Evolutionary conservation across 2,113 vertebrate species (phyloP).

Genomic region (Leuciscus idus): DNA sequence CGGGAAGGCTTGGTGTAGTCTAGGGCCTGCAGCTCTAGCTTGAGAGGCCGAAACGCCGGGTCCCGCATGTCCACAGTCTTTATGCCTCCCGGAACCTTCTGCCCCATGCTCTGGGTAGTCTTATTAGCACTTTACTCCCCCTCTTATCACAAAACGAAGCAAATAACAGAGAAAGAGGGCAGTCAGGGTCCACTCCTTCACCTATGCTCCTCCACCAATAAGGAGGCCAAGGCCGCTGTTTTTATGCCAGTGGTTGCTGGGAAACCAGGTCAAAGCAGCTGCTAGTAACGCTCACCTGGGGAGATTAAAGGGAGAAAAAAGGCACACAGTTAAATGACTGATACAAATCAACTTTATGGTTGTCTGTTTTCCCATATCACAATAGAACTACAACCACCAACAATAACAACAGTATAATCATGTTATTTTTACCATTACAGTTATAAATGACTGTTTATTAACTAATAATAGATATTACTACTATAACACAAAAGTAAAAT

Average conservation of each 20-base stretch:
- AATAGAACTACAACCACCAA: background rate
- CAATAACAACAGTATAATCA: background rate
- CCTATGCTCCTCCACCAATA: constrained; percentile 51
- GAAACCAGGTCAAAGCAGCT: constrained; percentile 46
- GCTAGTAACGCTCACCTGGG: constrained; percentile 67
- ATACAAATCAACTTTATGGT: background rate
- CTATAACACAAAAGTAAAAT: too few species aligned
- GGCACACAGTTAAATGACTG: constrained; percentile 33
- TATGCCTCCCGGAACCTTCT: constrained; percentile 97
- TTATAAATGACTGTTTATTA: too few species aligned
- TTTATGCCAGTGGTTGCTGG: constrained; percentile 54
- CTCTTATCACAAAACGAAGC: constrained; percentile 61
- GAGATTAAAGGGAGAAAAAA: constrained; percentile 56
- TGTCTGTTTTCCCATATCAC: too few species aligned
- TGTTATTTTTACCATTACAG: background rate
- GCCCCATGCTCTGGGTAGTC: constrained; percentile 85
- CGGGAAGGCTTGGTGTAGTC: constrained; percentile 92
- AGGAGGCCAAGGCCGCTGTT: constrained; percentile 18
- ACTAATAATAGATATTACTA: too few species aligned
- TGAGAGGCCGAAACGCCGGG: constrained; percentile 88
- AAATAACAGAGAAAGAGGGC: constrained; percentile 61
- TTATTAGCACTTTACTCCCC: constrained; percentile 52
- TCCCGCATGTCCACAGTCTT: constrained; percentile 98
- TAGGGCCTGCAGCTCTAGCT: constrained; percentile 90
- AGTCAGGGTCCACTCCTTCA: constrained; percentile 62